phyloP scores from a whole-genome alignment of 2,797 vertebrate species.

The Lepus oiostolus region DNA sequence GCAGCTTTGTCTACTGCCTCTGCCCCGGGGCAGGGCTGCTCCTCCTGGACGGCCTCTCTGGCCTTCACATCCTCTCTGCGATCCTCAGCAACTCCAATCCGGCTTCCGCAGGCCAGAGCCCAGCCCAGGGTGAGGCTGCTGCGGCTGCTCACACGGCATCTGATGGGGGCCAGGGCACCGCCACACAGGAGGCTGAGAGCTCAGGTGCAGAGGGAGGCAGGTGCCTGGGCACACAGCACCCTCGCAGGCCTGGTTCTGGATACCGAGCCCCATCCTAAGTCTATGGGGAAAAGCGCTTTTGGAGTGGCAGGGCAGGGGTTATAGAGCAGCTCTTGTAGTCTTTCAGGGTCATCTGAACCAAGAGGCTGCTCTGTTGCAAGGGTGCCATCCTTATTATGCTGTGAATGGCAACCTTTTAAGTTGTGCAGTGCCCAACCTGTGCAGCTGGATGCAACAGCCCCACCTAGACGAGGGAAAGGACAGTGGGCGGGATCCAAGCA shows the following conservation, averaged over 20 bases:
- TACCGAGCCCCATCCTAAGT: background rate
- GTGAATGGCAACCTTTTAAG: background rate
- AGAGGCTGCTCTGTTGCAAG: accelerated
- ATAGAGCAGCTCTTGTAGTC: background rate
- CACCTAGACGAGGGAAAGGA: background rate
- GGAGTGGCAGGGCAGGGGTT: background rate
- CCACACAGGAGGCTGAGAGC: background rate
- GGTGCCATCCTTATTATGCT: background rate
- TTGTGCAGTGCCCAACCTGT: background rate
- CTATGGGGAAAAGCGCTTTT: background rate
- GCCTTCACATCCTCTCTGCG: background rate
- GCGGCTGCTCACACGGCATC: accelerated
- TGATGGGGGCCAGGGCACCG: background rate
- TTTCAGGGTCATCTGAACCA: background rate
- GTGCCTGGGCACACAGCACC: background rate
- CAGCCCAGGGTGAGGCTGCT: background rate
- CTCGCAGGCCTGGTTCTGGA: background rate
- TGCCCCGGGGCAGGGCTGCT: accelerated
- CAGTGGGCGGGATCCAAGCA: background rate
- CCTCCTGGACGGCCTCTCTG: background rate
- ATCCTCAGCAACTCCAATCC: background rate
- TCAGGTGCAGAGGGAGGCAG: background rate
- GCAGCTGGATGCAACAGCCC: background rate
- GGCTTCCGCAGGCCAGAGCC: background rate
- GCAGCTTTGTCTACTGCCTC: background rate